Evolutionary conservation across 2,888 invertebrate genomes (phyloP).

Genomic region (Eledone cirrhosa): DNA sequence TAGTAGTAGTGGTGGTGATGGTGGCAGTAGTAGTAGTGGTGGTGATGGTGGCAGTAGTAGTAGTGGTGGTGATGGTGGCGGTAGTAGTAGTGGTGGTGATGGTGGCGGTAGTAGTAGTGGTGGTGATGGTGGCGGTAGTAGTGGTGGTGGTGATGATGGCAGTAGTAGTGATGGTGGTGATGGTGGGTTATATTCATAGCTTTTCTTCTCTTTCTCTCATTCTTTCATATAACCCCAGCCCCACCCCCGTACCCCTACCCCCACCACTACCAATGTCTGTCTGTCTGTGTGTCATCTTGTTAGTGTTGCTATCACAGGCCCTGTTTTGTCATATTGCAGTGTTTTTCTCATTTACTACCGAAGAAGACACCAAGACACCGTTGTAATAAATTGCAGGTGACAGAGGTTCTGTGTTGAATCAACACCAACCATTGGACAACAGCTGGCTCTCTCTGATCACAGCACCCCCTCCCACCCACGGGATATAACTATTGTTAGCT

Average conservation of each 20-base stretch:
- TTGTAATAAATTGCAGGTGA: conserved; percentile 11
- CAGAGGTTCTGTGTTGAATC: background rate
- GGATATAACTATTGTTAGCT: background rate
- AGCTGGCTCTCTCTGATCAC: background rate
- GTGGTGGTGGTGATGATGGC: too few species aligned
- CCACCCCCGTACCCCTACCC: background rate
- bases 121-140: too few species aligned
- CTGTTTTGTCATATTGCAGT: background rate
- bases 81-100: too few species aligned
- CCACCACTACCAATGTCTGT: background rate
- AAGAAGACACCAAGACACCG: background rate
- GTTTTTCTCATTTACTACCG: background rate
- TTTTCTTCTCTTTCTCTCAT: background rate
- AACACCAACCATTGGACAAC: background rate
- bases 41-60: too few species aligned
- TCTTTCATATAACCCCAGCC: too few species aligned
- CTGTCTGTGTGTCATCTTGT: background rate
- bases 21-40: too few species aligned
- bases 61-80: too few species aligned
- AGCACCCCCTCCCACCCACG: too few species aligned
- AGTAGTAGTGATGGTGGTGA: too few species aligned
- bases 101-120: too few species aligned
- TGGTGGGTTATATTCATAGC: too few species aligned
- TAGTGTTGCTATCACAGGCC: background rate
- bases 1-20: too few species aligned